Evolutionary conservation across 1,140 invertebrate species (phyloP).

Genomic region (Magallana angulata): DNA sequence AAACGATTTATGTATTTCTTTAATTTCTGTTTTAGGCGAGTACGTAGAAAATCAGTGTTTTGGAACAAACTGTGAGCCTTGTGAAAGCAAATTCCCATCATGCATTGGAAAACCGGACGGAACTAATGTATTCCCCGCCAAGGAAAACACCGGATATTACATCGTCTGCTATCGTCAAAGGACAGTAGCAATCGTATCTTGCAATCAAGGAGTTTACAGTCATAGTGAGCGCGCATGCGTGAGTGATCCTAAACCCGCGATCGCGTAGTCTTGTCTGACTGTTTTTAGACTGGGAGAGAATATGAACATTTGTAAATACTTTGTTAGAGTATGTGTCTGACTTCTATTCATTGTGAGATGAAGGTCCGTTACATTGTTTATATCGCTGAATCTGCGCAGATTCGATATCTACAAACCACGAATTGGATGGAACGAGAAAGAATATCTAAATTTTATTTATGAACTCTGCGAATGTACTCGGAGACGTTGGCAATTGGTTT

Average conservation of each 20-base stretch:
- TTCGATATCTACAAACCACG: neutral
- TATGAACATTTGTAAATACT: slow-evolving; percentile 20
- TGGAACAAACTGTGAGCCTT: slow-evolving; percentile 65
- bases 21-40: slow-evolving; percentile 63
- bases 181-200: slow-evolving; percentile 67
- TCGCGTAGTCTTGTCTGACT: neutral
- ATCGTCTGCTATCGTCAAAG: slow-evolving; percentile 68
- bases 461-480: no score
- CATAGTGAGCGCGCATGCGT: slow-evolving; percentile 55
- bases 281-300: neutral
- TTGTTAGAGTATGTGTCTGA: slow-evolving; percentile 1
- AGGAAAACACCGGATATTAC: slow-evolving; percentile 63
- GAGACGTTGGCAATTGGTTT: no score
- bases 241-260: neutral
- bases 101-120: slow-evolving; percentile 71
- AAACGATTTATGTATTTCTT: no score
- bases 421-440: neutral
- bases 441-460: no score
- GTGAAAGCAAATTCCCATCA: slow-evolving; percentile 64
- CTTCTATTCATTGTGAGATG: neutral
- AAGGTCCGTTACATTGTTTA: neutral
- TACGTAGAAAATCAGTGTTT: slow-evolving; percentile 70
- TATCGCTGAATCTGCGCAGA: neutral
- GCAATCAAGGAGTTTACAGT: slow-evolving; percentile 62
- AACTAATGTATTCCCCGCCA: slow-evolving; percentile 69